A percentile compares a stretch with the other conserved stretches of the same genome.
phyloP scores from a whole-genome alignment of 2,113 vertebrate species.

The Psilopogon haemacephalus region DNA sequence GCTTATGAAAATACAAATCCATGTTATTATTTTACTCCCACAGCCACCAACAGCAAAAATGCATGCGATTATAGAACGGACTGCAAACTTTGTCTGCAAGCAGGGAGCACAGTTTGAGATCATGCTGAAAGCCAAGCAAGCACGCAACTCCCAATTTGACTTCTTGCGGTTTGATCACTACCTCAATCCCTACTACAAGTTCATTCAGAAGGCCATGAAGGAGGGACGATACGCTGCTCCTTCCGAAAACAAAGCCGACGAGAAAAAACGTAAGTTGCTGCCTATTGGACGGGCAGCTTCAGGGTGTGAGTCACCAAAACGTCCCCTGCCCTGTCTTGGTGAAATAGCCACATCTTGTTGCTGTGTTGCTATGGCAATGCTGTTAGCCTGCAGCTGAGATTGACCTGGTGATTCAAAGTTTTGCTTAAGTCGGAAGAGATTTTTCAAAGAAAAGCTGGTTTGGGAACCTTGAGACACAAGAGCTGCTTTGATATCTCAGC shows the following conservation, averaged over 20 bases:
- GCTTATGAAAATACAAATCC: background rate
- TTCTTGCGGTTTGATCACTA: conserved; percentile 98
- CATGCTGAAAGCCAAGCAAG: conserved; percentile 95
- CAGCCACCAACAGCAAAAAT: conserved; percentile 96
- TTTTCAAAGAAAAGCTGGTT: background rate
- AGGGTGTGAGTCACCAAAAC: background rate
- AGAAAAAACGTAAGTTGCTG: conserved; percentile 78
- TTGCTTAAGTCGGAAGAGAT: background rate
- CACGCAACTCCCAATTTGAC: conserved; percentile 96
- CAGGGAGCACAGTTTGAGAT: conserved; percentile 98
- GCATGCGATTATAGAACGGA: conserved; percentile 96
- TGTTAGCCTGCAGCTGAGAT: background rate
- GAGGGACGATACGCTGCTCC: conserved; percentile 86
- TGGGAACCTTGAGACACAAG: background rate
- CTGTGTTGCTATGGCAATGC: accelerated
- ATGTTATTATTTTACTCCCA: background rate
- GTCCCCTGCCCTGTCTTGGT: background rate
- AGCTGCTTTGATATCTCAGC: background rate
- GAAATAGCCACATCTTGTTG: background rate
- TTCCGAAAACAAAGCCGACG: conserved; percentile 76
- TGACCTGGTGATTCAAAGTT: background rate
- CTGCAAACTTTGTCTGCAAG: conserved; percentile 94
- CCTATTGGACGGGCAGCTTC: background rate
- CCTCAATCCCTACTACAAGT: conserved; percentile 98
- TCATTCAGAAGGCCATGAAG: conserved; percentile 95